Percentiles rank a stretch among this genome's conserved stretches.
Evolutionary conservation across 2,888 invertebrate genomes (phyloP).

Genomic region (Agrochola circellaris): DNA sequence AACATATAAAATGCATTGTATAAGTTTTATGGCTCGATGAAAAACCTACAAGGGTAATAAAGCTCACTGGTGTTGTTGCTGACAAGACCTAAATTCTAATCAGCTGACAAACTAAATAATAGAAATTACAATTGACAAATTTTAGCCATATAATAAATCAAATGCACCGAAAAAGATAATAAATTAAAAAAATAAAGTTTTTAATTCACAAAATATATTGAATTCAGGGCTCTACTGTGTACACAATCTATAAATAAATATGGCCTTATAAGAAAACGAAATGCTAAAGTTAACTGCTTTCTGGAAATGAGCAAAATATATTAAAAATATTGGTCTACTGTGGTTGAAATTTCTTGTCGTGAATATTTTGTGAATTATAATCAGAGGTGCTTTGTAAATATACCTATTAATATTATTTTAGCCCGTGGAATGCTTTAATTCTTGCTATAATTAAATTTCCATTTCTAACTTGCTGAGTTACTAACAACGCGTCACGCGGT

Average conservation of each 20-base stretch:
- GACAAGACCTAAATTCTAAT: background rate
- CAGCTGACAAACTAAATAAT: background rate
- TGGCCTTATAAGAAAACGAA: background rate
- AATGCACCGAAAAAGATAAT: background rate
- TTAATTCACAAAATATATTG: background rate
- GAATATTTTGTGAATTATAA: constrained; percentile 19
- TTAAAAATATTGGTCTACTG: background rate
- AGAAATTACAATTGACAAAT: background rate
- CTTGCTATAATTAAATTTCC: constrained; percentile 25
- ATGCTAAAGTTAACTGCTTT: constrained; percentile 8
- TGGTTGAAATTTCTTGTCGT: background rate
- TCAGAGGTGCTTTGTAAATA: constrained; percentile 40
- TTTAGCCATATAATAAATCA: background rate
- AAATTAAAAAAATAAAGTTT: background rate
- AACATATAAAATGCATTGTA: background rate
- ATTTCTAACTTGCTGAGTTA: constrained; percentile 65
- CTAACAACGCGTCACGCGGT: constrained; percentile 87
- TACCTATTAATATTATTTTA: background rate
- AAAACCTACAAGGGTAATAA: background rate
- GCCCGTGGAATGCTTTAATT: background rate
- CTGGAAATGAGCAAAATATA: constrained; percentile 2
- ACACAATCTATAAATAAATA: background rate
- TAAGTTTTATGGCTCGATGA: background rate
- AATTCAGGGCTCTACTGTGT: constrained; percentile 1
- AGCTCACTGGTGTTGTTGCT: background rate